Percentiles rank a stretch among this genome's conserved stretches.
Evolutionary conservation across 2,888 invertebrate genomes (phyloP).

Genomic region (Macrophya alboannulata): DNA sequence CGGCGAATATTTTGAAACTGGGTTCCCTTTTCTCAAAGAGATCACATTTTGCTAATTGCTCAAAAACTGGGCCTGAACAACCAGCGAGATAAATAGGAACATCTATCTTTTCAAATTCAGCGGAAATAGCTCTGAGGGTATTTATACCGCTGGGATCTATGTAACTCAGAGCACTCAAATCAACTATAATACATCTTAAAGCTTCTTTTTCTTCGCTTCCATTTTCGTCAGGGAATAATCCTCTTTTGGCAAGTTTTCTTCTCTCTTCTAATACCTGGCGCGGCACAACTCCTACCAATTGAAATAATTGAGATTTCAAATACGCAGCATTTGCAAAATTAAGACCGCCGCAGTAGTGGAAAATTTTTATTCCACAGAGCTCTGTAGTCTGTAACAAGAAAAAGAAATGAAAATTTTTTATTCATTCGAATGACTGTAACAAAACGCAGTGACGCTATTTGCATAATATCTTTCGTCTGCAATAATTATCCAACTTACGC

Average conservation of each 20-base stretch:
- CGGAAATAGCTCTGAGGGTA: conserved; percentile 81
- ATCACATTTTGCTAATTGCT: conserved; percentile 77
- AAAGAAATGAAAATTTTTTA: conserved; percentile 34
- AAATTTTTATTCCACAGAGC: conserved; percentile 85
- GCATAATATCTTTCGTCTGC: not conserved
- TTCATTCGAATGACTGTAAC: not conserved
- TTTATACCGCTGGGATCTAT: conserved; percentile 86
- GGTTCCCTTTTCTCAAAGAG: conserved; percentile 72
- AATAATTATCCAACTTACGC: conserved; percentile 76
- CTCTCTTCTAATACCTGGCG: conserved; percentile 79
- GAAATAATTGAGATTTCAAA: conserved; percentile 82
- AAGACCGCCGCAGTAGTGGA: conserved; percentile 86
- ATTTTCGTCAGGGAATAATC: conserved; percentile 64
- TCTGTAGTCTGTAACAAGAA: conserved; percentile 82
- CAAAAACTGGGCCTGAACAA: conserved; percentile 79
- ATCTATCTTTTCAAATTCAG: conserved; percentile 81
- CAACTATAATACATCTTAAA: conserved; percentile 81
- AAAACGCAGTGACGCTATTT: not conserved
- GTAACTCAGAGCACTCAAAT: conserved; percentile 85
- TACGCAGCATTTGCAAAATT: conserved; percentile 85
- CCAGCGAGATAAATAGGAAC: conserved; percentile 82
- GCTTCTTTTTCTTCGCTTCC: conserved; percentile 66
- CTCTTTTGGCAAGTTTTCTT: conserved; percentile 77
- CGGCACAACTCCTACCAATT: conserved; percentile 81
- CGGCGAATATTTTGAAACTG: conserved; percentile 82